These are phyloP conservation scores for Phymorhynchus buccinoides DNA, from an alignment of 1,140 invertebrate genomes.

Conservation along the genomic window DNA sequence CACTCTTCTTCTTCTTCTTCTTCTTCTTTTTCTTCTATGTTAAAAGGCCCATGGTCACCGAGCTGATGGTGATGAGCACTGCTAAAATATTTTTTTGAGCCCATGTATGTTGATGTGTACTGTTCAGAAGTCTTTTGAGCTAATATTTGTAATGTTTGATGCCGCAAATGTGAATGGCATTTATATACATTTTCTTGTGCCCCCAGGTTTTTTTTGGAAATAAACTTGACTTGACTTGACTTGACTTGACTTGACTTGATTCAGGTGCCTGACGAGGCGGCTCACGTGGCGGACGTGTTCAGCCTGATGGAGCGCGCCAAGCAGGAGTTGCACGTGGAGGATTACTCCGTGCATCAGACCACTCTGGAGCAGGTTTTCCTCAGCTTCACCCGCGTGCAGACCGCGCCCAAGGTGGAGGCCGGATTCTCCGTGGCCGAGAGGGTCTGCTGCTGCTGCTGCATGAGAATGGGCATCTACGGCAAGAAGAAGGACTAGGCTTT, in stretches of 20 bases:
- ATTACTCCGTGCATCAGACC: constrained; percentile 84
- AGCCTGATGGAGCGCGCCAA: constrained; percentile 76
- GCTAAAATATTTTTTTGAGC: too few relatives aligned
- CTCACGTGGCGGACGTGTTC: constrained; percentile 80
- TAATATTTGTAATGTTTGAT: too few relatives aligned
- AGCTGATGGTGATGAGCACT: too few relatives aligned
- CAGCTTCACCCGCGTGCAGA: constrained; percentile 74
- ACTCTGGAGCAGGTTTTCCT: constrained; percentile 83
- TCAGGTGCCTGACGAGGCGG: constrained; percentile 57
- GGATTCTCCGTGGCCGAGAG: not conserved
- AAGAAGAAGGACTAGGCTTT: not conserved
- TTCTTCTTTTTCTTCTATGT: too few relatives aligned
- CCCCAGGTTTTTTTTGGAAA: too few relatives aligned
- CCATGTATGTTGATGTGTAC: too few relatives aligned
- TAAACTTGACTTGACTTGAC: too few relatives aligned
- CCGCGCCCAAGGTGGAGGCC: constrained; percentile 41
- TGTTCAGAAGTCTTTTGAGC: too few relatives aligned
- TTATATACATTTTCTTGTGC: too few relatives aligned
- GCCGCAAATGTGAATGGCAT: too few relatives aligned
- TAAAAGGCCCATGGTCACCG: too few relatives aligned
- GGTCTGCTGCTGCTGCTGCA: constrained; percentile 25
- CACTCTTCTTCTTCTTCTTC: too few relatives aligned
- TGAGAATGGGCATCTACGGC: not conserved
- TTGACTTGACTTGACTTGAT: not conserved
- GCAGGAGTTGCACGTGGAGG: constrained; percentile 78